phyloP scores from a whole-genome alignment of 2,888 invertebrate species.

The Coenonympha arcania region DNA sequence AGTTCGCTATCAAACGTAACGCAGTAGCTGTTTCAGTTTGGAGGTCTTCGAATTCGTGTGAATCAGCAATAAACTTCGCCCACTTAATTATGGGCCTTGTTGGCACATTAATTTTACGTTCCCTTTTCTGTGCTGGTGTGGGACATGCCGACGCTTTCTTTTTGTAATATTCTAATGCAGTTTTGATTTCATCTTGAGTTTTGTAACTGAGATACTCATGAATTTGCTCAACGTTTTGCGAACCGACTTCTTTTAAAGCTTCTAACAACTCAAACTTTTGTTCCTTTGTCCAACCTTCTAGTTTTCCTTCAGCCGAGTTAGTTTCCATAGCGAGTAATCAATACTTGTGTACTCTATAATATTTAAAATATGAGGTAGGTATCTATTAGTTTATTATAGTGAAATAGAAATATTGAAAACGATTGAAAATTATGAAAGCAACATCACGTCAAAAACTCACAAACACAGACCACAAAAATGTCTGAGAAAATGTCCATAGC shows the following conservation, averaged over 20 bases:
- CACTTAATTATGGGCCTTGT: conserved; percentile 46
- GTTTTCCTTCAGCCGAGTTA: conserved; percentile 11
- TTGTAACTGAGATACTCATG: conserved; percentile 39
- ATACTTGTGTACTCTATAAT: too few relatives aligned
- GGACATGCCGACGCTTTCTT: conserved; percentile 31
- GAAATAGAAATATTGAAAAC: too few relatives aligned
- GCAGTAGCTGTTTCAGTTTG: conserved; percentile 51
- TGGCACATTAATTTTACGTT: conserved; percentile 27
- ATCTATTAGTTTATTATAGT: too few relatives aligned
- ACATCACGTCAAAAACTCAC: too few relatives aligned
- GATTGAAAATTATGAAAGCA: too few relatives aligned
- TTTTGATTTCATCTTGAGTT: conserved; percentile 36
- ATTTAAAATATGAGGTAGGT: too few relatives aligned
- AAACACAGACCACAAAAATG: too few relatives aligned
- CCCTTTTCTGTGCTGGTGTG: conserved; percentile 18
- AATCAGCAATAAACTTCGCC: conserved; percentile 49
- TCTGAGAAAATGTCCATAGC: too few relatives aligned
- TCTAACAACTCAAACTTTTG: conserved; percentile 48
- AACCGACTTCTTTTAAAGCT: conserved; percentile 40
- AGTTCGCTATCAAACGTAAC: conserved; percentile 54
- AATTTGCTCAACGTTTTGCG: conserved; percentile 36
- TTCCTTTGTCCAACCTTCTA: conserved; percentile 47
- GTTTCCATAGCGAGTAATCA: conserved; percentile 5
- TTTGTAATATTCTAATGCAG: conserved; percentile 44
- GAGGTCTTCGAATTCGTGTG: conserved; percentile 40